phyloP scores from a whole-genome alignment of 2,113 vertebrate genomes.

The Scolopax mira region DNA sequence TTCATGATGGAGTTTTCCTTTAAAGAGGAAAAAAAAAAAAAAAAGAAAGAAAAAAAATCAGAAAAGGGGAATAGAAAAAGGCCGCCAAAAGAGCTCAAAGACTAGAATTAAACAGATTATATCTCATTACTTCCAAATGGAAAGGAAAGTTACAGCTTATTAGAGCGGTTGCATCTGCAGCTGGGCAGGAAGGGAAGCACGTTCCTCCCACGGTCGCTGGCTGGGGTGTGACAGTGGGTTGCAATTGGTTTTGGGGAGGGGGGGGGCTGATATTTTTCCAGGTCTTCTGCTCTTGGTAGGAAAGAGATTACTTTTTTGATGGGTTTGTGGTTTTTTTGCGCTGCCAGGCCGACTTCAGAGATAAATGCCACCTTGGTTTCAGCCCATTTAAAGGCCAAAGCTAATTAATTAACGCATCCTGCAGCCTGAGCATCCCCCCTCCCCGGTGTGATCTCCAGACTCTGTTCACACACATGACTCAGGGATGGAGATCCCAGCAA shows the following conservation, averaged over 20 bases:
- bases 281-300: not conserved
- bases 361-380: not conserved
- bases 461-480: not conserved
- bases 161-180: conserved; percentile 61
- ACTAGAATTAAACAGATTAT: conserved; percentile 75
- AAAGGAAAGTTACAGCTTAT: conserved; percentile 51
- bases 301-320: not conserved
- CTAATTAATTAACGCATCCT: conserved; percentile 33
- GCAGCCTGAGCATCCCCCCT: not conserved
- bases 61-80: conserved; percentile 51
- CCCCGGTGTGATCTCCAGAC: not conserved
- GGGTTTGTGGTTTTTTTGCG: not conserved
- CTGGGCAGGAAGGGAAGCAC: conserved; percentile 49
- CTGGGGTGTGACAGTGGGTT: not conserved
- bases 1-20: conserved; percentile 48
- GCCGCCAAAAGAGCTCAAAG: conserved; percentile 65
- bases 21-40: not conserved
- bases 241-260: not conserved
- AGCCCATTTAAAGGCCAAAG: not conserved
- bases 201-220: not conserved
- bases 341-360: not conserved
- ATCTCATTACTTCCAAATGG: conserved; percentile 73
- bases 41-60: not conserved
- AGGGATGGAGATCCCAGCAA: no score
- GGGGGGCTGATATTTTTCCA: not conserved